A percentile compares a stretch with the other conserved stretches of the same genome.
These are phyloP conservation scores for Drosophila bipectinata DNA, from an alignment of 1,140 invertebrate species.

Conservation along the genomic window DNA sequence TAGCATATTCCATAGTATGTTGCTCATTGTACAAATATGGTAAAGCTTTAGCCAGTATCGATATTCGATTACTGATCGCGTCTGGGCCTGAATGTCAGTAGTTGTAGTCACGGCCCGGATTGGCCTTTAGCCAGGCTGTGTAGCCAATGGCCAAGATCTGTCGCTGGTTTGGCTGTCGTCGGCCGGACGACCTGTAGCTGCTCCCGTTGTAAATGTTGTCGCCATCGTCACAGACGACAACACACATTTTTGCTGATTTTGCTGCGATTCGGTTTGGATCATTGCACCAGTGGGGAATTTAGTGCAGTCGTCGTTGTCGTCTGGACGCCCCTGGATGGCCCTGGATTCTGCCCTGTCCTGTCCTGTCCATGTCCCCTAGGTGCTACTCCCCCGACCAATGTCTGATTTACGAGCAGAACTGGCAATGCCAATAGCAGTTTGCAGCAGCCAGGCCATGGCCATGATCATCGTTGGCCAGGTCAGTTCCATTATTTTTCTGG, in stretches of 20 bases:
- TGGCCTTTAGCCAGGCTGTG: slow-evolving; percentile 50
- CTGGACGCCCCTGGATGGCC: slow-evolving; percentile 30
- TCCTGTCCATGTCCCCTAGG: neutral
- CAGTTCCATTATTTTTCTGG: slow-evolving; percentile 79
- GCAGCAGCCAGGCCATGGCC: slow-evolving; percentile 47
- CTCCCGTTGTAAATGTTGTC: slow-evolving; percentile 77
- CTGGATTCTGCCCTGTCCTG: neutral
- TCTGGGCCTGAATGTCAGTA: slow-evolving; percentile 38
- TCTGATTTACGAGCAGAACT: slow-evolving; percentile 65
- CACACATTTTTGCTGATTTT: slow-evolving; percentile 59
- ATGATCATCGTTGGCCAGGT: slow-evolving; percentile 74
- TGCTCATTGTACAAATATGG: slow-evolving; percentile 38
- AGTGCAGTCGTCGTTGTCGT: slow-evolving; percentile 55
- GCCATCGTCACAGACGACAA: slow-evolving; percentile 68
- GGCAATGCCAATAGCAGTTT: slow-evolving; percentile 13
- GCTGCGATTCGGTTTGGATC: slow-evolving; percentile 22
- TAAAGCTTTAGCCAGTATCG: slow-evolving; percentile 9
- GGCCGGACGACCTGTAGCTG: slow-evolving; percentile 61
- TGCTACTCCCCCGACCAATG: slow-evolving; percentile 25
- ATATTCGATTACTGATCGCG: slow-evolving; percentile 50
- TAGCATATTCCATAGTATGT: neutral
- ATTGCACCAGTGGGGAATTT: slow-evolving; percentile 51
- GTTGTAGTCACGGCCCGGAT: slow-evolving; percentile 72
- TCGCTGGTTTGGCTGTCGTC: slow-evolving; percentile 25
- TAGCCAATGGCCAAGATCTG: slow-evolving; percentile 48